These are phyloP conservation scores for Euschistus heros DNA, from an alignment of 1,140 invertebrate genomes.

Conservation along the genomic window DNA sequence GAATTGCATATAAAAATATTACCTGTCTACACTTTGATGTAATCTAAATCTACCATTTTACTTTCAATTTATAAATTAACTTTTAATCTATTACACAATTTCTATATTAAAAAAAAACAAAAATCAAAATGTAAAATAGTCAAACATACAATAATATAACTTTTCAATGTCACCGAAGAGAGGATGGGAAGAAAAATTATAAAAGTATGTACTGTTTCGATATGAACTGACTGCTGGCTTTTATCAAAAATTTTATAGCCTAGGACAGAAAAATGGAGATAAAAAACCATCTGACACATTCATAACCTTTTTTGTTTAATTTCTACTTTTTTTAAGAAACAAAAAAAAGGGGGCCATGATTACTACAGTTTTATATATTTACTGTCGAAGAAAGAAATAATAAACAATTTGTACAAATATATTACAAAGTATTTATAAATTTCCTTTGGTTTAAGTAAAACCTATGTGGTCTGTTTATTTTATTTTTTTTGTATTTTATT, in stretches of 20 bases:
- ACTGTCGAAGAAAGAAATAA: not conserved
- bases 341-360: no score
- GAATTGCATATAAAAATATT: conserved; percentile 26
- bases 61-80: conserved; percentile 19
- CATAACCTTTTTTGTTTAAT: no score
- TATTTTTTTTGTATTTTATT: not conserved
- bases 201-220: not conserved
- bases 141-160: not conserved
- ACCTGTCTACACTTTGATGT: conserved; percentile 24
- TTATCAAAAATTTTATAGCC: no score
- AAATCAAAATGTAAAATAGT: conserved; percentile 4
- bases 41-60: conserved; percentile 17
- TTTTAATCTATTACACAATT: conserved; percentile 12
- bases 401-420: conserved; percentile 11
- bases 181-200: not conserved
- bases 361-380: no score
- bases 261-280: no score
- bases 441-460: conserved; percentile 13
- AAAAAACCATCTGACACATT: no score
- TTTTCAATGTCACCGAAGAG: not conserved
- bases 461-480: conserved; percentile 3
- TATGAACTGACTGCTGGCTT: no score
- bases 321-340: no score
- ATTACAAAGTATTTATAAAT: conserved; percentile 14
- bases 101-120: conserved; percentile 9